phyloP scores from a whole-genome alignment of 92 coral and sea anemone species.

The Palythoa grandiflora region DNA sequence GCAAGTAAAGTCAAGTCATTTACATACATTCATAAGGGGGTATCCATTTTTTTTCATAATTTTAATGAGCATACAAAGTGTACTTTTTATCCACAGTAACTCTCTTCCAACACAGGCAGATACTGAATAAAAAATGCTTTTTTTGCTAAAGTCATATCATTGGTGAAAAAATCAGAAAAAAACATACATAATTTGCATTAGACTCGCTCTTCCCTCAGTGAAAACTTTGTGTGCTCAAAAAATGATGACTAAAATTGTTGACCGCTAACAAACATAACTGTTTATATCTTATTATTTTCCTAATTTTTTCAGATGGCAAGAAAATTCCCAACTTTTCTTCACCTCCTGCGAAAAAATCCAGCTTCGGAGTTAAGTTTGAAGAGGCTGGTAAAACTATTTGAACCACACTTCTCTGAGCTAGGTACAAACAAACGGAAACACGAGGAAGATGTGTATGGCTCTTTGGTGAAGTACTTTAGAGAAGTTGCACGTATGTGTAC shows the following conservation, averaged over 20 bases:
- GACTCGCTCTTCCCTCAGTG: neutral
- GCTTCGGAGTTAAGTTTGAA: constrained; percentile 7
- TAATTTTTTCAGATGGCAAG: constrained; percentile 8
- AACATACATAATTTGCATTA: neutral
- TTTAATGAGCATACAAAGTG: neutral
- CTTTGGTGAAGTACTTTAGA: constrained; percentile 23
- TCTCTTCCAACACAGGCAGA: neutral
- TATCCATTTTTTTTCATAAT: neutral
- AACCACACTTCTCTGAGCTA: constrained; percentile 23
- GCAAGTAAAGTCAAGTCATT: neutral
- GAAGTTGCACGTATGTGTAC: constrained; percentile 28
- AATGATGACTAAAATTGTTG: neutral
- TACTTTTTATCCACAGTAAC: neutral
- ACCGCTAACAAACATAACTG: neutral
- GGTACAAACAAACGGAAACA: constrained; percentile 22
- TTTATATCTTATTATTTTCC: neutral
- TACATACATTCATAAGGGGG: neutral
- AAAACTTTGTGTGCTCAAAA: constrained; percentile 3
- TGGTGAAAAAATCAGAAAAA: neutral
- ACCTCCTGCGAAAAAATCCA: constrained; percentile 18
- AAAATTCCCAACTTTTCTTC: neutral
- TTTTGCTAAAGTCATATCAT: neutral
- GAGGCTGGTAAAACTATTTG: constrained; percentile 15
- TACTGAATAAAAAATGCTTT: neutral
- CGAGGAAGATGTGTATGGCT: constrained; percentile 25